A percentile compares a stretch with the other conserved stretches of the same genome.
Conservation (phyloP, 2,888 invertebrate species). For the Sabatieria punctata region DNA sequence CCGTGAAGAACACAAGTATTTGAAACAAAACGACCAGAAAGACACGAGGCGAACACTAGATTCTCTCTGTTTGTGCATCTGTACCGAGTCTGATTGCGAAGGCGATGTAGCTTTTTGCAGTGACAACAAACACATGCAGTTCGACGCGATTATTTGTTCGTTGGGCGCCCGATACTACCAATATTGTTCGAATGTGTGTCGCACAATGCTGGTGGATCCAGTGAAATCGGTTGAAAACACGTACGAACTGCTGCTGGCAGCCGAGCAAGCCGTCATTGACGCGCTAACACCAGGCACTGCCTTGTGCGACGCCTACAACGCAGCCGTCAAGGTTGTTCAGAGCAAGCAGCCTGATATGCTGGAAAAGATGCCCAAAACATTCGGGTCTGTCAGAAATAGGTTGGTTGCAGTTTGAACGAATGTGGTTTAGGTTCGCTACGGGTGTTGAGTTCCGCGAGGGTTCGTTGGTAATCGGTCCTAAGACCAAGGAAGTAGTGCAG, state of each 20-base stretch:
- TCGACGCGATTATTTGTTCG: constrained; percentile 85
- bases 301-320: constrained; percentile 68
- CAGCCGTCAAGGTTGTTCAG: constrained; percentile 60
- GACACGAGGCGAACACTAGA: too few species aligned
- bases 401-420: constrained; percentile 4
- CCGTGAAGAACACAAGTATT: too few species aligned
- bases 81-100: too few species aligned
- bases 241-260: constrained; percentile 71
- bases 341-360: constrained; percentile 65
- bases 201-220: constrained; percentile 90
- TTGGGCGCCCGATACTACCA: constrained; percentile 86
- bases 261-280: constrained; percentile 77
- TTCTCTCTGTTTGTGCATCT: too few species aligned
- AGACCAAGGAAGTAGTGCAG: constrained; percentile 56
- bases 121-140: constrained; percentile 81
- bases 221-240: constrained; percentile 50
- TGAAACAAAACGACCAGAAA: too few species aligned
- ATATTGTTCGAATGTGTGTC: constrained; percentile 91
- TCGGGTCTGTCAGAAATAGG: constrained; percentile 46
- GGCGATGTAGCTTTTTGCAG: constrained; percentile 40
- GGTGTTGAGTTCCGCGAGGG: constrained; percentile 96
- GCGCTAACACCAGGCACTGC: constrained; percentile 56
- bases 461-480: constrained; percentile 73
- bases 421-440: constrained; percentile 57
- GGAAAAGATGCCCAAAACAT: constrained; percentile 77